A percentile compares a stretch with the other conserved stretches of the same genome.
These are phyloP conservation scores for Lordiphosa collinella DNA, from an alignment of 1,140 invertebrate species.

Conservation along the genomic window DNA sequence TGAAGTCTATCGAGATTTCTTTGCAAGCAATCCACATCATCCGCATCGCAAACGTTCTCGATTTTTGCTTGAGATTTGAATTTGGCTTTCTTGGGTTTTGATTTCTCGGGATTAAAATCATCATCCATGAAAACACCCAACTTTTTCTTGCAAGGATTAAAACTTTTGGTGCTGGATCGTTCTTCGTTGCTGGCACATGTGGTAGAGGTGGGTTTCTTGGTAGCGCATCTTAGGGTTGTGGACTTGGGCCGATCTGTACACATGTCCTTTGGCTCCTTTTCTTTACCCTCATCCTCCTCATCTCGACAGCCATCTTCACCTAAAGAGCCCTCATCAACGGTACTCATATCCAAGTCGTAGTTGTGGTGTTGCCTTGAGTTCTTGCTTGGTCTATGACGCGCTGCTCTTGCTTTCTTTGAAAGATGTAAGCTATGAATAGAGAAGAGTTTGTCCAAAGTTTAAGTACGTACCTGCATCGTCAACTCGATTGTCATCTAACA, in stretches of 20 bases:
- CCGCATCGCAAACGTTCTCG: conserved; percentile 33
- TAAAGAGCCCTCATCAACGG: neutral
- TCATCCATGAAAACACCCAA: conserved; percentile 9
- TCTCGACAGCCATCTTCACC: conserved; percentile 25
- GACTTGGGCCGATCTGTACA: conserved; percentile 17
- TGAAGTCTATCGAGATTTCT: conserved; percentile 4
- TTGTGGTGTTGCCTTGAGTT: conserved; percentile 1
- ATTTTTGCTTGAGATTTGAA: neutral
- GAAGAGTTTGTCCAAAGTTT: neutral
- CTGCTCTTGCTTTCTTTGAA: conserved; percentile 42
- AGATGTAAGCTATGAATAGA: conserved; percentile 1
- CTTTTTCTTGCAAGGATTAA: conserved; percentile 9
- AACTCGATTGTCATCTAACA: conserved; percentile 38
- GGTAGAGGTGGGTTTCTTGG: neutral
- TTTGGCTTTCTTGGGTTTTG: conserved; percentile 2
- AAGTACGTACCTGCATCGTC: conserved; percentile 14
- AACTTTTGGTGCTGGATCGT: neutral
- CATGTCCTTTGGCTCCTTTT: conserved; percentile 6
- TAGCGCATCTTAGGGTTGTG: conserved; percentile 2
- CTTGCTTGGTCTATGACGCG: conserved; percentile 10
- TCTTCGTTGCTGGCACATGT: neutral
- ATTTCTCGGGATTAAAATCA: neutral
- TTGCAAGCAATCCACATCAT: conserved; percentile 38
- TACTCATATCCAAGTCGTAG: conserved; percentile 4
- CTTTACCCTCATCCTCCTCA: conserved; percentile 28